phyloP scores from a whole-genome alignment of 2,113 vertebrate species.

The Verasper variegatus region DNA sequence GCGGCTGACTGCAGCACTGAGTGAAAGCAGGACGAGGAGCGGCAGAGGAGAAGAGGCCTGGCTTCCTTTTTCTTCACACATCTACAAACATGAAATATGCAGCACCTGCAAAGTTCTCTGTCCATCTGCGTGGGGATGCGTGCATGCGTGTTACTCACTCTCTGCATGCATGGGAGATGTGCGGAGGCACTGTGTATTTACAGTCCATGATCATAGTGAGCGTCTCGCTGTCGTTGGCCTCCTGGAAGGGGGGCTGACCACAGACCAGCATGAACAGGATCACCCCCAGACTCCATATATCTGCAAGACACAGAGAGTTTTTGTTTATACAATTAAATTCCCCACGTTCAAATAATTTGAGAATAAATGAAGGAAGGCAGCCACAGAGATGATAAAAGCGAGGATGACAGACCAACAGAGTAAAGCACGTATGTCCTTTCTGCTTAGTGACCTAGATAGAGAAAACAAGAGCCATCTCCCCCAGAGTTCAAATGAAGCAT shows the following conservation, averaged over 20 bases:
- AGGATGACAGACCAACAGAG: constrained; percentile 9
- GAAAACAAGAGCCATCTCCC: constrained; percentile 18
- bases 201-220: constrained; percentile 99
- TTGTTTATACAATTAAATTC: neutral
- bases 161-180: constrained; percentile 92
- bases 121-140: constrained; percentile 49
- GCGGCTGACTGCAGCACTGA: constrained; percentile 63
- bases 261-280: constrained; percentile 99
- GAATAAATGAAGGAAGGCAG: neutral
- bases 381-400: neutral
- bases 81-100: constrained; percentile 78
- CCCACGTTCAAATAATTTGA: neutral
- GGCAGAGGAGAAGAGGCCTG: constrained; percentile 14
- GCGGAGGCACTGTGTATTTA: constrained; percentile 94
- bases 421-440: constrained; percentile 10
- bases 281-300: constrained; percentile 99
- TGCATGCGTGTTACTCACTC: constrained; percentile 82
- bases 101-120: constrained; percentile 69
- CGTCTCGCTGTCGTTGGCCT: constrained; percentile 98
- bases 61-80: constrained; percentile 47
- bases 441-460: constrained; percentile 64
- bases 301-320: constrained; percentile 73
- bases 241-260: constrained; percentile 97
- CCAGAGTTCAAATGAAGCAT: constrained; percentile 55
- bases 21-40: constrained; percentile 48